These are phyloP conservation scores for Pandemis cinnamomeana DNA, from an alignment of 2,888 invertebrate species.

Conservation along the genomic window DNA sequence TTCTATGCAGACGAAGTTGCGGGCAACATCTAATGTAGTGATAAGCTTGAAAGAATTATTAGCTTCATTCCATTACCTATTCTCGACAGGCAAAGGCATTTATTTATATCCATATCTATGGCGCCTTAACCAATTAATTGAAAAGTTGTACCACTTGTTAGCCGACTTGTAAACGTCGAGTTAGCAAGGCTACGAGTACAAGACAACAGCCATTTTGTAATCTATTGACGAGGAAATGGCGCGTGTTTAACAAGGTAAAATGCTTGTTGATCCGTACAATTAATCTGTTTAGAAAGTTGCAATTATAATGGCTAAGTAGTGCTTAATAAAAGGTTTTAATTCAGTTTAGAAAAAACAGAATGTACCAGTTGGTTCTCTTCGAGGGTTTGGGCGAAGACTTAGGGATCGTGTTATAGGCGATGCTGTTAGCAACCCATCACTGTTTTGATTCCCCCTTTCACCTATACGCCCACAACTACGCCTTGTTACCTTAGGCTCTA, in stretches of 20 bases:
- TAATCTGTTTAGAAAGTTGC: background rate
- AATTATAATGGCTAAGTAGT: background rate
- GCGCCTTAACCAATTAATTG: slow-evolving; percentile 20
- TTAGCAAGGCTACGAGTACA: background rate
- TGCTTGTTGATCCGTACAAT: background rate
- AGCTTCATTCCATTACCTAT: too few species aligned
- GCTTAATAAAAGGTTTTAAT: background rate
- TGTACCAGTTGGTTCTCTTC: too few species aligned
- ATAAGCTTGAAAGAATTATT: too few species aligned
- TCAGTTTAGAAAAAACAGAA: too few species aligned
- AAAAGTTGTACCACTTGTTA: slow-evolving; percentile 37
- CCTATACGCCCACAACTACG: too few species aligned
- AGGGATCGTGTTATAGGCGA: too few species aligned
- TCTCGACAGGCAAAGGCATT: background rate
- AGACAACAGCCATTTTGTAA: slow-evolving; percentile 25
- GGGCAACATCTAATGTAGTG: too few species aligned
- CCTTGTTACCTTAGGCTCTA: background rate
- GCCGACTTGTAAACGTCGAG: slow-evolving; percentile 34
- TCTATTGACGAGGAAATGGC: slow-evolving; percentile 24
- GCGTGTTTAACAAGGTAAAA: slow-evolving; percentile 4
- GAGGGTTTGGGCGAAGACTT: too few species aligned
- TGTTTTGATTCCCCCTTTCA: too few species aligned
- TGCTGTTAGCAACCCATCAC: too few species aligned
- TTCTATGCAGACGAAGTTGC: too few species aligned
- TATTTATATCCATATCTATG: background rate